Conservation (phyloP, 2,113 vertebrate genomes). For the Gymnorhina tibicen region DNA sequence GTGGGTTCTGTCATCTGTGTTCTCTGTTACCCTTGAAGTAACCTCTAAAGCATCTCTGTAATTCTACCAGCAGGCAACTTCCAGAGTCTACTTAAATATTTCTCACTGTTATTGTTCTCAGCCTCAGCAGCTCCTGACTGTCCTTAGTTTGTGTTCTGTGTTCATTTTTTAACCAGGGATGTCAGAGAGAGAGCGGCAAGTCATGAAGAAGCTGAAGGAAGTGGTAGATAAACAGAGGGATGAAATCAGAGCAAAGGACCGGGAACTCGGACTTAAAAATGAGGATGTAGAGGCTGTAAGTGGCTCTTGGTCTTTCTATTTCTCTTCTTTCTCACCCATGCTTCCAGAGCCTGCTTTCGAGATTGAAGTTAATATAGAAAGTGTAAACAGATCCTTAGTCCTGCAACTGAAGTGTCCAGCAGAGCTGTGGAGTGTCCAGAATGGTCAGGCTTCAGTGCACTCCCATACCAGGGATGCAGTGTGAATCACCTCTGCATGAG, state of each 20-base stretch:
- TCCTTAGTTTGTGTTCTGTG: background rate
- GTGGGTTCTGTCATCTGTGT: background rate
- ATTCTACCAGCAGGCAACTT: background rate
- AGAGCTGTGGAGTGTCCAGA: background rate
- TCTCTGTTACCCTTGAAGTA: background rate
- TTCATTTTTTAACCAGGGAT: slow-evolving; percentile 69
- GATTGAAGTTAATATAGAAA: background rate
- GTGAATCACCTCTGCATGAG: background rate
- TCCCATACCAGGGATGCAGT: background rate
- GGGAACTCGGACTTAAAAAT: slow-evolving; percentile 82
- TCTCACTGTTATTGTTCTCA: background rate
- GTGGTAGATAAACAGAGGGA: slow-evolving; percentile 89
- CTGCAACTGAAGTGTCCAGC: background rate
- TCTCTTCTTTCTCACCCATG: background rate
- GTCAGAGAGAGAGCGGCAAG: slow-evolving; percentile 85
- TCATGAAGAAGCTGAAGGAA: slow-evolving; percentile 87
- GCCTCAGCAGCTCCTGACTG: background rate
- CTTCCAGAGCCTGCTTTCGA: background rate
- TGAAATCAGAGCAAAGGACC: slow-evolving; percentile 88
- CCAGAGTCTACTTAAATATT: background rate
- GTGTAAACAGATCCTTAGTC: background rate
- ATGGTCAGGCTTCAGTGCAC: background rate
- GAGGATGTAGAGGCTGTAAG: slow-evolving; percentile 90
- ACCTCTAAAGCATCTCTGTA: background rate
- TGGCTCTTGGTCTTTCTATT: background rate